These are phyloP conservation scores for Petrolisthes cinctipes DNA, from an alignment of 2,888 invertebrate species.

Conservation along the genomic window DNA sequence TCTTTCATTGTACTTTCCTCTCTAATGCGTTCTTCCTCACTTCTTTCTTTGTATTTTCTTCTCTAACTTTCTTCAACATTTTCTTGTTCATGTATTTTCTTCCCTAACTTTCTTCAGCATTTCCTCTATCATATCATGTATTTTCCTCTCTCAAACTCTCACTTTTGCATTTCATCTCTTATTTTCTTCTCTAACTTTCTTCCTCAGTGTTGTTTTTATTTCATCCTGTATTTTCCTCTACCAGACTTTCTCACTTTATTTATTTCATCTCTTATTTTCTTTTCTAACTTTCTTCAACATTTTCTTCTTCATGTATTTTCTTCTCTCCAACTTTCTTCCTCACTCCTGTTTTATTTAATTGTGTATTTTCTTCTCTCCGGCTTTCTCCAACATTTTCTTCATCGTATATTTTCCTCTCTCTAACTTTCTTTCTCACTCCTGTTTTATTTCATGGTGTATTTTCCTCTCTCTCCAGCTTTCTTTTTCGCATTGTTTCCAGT, in stretches of 20 bases:
- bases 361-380: not conserved
- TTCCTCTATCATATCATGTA: too few relatives aligned
- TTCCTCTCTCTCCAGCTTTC: not conserved
- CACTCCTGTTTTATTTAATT: not conserved
- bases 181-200: too few relatives aligned
- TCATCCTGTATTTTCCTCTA: not conserved
- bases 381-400: not conserved
- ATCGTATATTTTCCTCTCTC: not conserved
- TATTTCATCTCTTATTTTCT: not conserved
- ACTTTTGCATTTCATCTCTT: not conserved
- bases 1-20: not conserved
- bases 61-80: too few relatives aligned
- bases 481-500: too few relatives aligned
- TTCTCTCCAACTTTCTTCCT: not conserved
- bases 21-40: not conserved
- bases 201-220: slow-evolving; percentile 2
- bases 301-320: not conserved
- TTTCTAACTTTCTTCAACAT: not conserved
- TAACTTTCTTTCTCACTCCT: too few relatives aligned
- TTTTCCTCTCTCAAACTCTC: not conserved
- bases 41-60: not conserved
- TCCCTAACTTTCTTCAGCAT: too few relatives aligned
- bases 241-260: not conserved
- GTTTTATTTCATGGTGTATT: not conserved
- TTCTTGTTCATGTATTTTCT: not conserved